phyloP scores from a whole-genome alignment of 2,113 vertebrate species.

The Melanocharis versteri region DNA sequence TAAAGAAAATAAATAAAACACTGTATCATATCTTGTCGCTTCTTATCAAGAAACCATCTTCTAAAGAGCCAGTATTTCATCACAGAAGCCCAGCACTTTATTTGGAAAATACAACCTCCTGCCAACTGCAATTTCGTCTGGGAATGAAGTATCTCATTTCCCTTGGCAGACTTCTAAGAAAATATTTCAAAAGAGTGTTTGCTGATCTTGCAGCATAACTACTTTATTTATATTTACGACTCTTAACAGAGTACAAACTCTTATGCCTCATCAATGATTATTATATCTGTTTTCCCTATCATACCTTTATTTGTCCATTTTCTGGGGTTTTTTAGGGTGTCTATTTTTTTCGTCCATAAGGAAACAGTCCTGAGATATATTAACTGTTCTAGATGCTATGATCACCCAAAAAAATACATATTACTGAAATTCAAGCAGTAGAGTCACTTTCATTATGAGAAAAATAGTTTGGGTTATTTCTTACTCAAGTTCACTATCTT shows the following conservation, averaged over 20 bases:
- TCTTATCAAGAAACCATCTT: background rate
- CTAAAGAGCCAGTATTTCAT: background rate
- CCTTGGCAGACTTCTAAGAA: background rate
- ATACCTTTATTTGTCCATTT: background rate
- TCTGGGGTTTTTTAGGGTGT: background rate
- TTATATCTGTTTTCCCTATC: background rate
- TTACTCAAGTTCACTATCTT: background rate
- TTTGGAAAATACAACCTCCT: background rate
- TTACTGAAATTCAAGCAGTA: background rate
- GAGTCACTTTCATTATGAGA: background rate
- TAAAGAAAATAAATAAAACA: background rate
- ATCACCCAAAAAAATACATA: background rate
- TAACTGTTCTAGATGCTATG: background rate
- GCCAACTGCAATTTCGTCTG: background rate
- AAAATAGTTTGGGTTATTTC: background rate
- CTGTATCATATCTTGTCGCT: background rate
- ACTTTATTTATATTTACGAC: background rate
- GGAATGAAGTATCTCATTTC: background rate
- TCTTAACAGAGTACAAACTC: background rate
- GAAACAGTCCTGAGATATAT: background rate
- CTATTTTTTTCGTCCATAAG: background rate
- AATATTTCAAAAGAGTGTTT: background rate
- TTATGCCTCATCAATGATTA: background rate
- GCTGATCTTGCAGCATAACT: background rate
- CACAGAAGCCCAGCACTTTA: background rate